Conservation (phyloP, 2,113 vertebrate species). For the Ia io region DNA sequence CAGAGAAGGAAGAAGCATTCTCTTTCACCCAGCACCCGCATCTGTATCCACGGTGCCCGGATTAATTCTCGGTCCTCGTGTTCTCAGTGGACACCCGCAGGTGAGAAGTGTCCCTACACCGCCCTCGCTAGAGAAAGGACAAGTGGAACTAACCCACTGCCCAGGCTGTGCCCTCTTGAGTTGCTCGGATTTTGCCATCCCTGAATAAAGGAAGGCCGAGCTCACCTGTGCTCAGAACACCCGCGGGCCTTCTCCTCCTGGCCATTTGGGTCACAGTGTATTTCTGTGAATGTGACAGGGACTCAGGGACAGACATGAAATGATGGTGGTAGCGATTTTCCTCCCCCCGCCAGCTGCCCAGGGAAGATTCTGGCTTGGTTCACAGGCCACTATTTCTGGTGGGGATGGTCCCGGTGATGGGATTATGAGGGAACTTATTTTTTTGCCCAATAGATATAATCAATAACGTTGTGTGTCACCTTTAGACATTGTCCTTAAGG, state of each 20-base stretch:
- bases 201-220: background rate
- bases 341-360: accelerated
- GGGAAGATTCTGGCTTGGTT: too few species aligned
- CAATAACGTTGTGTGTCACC: background rate
- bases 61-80: background rate
- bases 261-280: background rate
- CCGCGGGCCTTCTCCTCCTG: background rate
- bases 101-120: too few species aligned
- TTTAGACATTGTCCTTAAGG: background rate
- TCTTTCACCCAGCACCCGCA: accelerated
- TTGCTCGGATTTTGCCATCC: accelerated
- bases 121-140: background rate
- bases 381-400: background rate
- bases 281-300: background rate
- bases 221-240: background rate
- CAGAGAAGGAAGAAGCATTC: background rate
- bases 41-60: accelerated
- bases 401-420: background rate
- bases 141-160: background rate
- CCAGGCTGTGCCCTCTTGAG: background rate
- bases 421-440: background rate
- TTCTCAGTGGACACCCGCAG: background rate
- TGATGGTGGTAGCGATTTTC: accelerated
- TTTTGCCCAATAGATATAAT: background rate
- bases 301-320: background rate